Evolutionary conservation across 2,888 invertebrate genomes (phyloP).

Genomic region (Scaptomyza reducta): DNA sequence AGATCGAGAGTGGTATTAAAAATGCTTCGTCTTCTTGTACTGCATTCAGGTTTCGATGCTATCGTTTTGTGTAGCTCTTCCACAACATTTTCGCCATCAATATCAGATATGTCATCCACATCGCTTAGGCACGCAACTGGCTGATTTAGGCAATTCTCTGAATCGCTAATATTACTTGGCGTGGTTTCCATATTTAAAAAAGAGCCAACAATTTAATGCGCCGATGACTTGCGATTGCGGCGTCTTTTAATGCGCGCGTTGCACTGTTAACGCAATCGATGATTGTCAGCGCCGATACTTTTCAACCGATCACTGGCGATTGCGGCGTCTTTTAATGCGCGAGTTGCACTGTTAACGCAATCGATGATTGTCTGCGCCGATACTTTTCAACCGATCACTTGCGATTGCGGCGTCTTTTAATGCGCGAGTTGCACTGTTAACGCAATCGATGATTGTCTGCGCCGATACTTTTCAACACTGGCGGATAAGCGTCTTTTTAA

Average conservation of each 20-base stretch:
- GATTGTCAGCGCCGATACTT: neutral
- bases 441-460: neutral
- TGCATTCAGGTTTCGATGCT: slow-evolving; percentile 6
- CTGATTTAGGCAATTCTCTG: neutral
- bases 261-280: neutral
- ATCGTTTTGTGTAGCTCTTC: slow-evolving; percentile 31
- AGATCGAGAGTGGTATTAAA: slow-evolving; percentile 29
- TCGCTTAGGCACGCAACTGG: slow-evolving; percentile 25
- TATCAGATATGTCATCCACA: slow-evolving; percentile 46
- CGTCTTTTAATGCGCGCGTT: slow-evolving; percentile 1
- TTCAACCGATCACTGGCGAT: neutral
- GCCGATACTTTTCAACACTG: neutral
- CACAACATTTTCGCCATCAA: slow-evolving; percentile 32
- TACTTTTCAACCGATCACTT: neutral
- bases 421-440: neutral
- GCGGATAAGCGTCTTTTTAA: neutral
- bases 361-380: neutral
- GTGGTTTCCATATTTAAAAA: slow-evolving; percentile 23
- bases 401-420: neutral
- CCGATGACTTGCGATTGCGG: neutral
- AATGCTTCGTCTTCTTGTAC: slow-evolving; percentile 11
- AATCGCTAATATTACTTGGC: neutral
- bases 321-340: neutral
- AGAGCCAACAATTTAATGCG: neutral
- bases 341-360: neutral